Base-by-base conservation (phyloP, 2,797 vertebrate species). In the Labroides dimidiatus region DNA sequence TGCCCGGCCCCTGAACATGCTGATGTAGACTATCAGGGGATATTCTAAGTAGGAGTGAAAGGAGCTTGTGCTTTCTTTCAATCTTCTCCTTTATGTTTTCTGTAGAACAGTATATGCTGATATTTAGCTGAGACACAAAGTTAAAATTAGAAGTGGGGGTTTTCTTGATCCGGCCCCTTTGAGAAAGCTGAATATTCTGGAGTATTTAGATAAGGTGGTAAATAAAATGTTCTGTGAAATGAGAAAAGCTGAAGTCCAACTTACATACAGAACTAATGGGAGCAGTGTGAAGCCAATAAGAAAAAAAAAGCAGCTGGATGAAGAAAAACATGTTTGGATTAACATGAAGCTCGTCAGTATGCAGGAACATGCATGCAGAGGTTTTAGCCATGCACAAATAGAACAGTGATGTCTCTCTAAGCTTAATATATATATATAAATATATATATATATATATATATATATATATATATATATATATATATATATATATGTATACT, bases 391-490 rank as follows among this genome's bases (percentile, higher is more conserved):
- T 57, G 64, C 53, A 70, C 52, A 59, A 48, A 72, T 50, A 59
- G 39, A 47, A n/a, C 69, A 24, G 51, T 69, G 72, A 78, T 60
- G 61, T 64, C 17, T 78, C 52, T 50, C 17, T 54, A 44, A 64
- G 71, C 65, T 45, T 70, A 56, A 58, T n/a, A n/a, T n/a, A n/a
- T n/a, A n/a, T n/a, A n/a, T n/a, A n/a, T n/a, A n/a, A n/a, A n/a
- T n/a, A n/a, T n/a, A n/a, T n/a, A n/a, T n/a, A n/a, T n/a, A n/a
- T n/a, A n/a, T n/a, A n/a, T n/a, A n/a, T n/a, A n/a, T n/a, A n/a
- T n/a, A n/a, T n/a, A n/a, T n/a, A n/a, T n/a, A n/a, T n/a, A n/a
- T n/a, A n/a, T n/a, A n/a, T n/a, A n/a, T n/a, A n/a, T n/a, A n/a
- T n/a, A n/a, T n/a, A n/a, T n/a, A n/a, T n/a, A n/a, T n/a, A n/a